These are phyloP conservation scores for Subacronicta megacephala DNA, from an alignment of 2,888 invertebrate species.

Conservation along the genomic window DNA sequence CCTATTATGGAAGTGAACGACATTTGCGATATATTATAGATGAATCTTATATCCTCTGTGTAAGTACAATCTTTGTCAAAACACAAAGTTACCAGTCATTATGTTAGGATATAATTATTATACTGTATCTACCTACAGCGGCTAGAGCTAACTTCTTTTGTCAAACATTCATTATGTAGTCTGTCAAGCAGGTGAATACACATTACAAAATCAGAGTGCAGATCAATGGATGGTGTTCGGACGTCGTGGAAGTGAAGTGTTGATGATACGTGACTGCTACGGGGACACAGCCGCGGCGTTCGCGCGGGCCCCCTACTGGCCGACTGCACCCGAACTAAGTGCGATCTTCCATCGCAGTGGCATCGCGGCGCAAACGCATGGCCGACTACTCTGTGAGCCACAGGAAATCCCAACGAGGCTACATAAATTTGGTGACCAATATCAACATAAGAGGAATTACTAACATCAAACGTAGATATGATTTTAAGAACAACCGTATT, in stretches of 20 bases:
- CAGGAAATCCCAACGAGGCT: slow-evolving; percentile 16
- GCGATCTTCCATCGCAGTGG: slow-evolving; percentile 65
- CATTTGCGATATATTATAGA: too few species aligned
- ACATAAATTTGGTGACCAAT: slow-evolving; percentile 12
- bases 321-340: slow-evolving; percentile 58
- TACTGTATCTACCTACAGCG: too few species aligned
- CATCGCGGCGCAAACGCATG: slow-evolving; percentile 52
- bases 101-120: too few species aligned
- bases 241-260: slow-evolving; percentile 62
- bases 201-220: slow-evolving; percentile 55
- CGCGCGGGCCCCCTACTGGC: slow-evolving; percentile 68
- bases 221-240: slow-evolving; percentile 66
- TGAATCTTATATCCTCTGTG: too few species aligned
- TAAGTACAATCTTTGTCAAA: too few species aligned
- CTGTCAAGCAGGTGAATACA: slow-evolving; percentile 53
- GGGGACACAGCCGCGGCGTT: slow-evolving; percentile 62
- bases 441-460: slow-evolving; percentile 18
- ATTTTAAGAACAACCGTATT: background rate
- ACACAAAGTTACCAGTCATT: too few species aligned
- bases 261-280: slow-evolving; percentile 63
- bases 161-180: background rate
- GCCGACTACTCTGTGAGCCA: slow-evolving; percentile 55
- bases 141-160: too few species aligned
- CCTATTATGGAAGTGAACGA: too few species aligned
- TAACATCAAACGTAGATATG: slow-evolving; percentile 11